A percentile compares a stretch with the other conserved stretches of the same genome.
phyloP scores from a whole-genome alignment of 1,140 invertebrate species.

The Linepithema humile region DNA sequence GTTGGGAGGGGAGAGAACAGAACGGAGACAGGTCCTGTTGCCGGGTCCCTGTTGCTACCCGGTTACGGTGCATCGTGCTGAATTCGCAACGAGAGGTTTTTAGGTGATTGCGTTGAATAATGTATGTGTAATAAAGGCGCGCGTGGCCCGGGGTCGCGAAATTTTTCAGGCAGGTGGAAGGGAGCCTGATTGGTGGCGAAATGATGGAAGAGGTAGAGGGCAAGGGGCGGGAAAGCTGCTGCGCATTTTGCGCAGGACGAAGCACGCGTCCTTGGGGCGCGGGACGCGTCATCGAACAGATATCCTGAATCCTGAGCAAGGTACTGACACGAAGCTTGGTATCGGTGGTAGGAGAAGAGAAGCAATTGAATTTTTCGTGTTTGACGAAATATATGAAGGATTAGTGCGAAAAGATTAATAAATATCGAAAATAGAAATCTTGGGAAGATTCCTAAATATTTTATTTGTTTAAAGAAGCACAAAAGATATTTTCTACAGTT shows the following conservation, averaged over 20 bases:
- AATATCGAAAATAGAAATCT: background rate
- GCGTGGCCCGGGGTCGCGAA: slow-evolving; percentile 60
- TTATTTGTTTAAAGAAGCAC: background rate
- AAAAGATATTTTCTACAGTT: background rate
- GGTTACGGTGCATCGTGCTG: slow-evolving; percentile 76
- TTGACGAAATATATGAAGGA: slow-evolving; percentile 12
- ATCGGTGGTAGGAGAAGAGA: background rate
- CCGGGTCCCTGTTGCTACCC: slow-evolving; percentile 78
- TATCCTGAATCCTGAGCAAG: slow-evolving; percentile 59
- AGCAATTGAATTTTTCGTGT: background rate
- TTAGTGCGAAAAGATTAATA: background rate
- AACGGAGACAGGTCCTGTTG: slow-evolving; percentile 68
- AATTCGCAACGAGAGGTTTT: slow-evolving; percentile 77
- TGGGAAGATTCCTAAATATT: background rate
- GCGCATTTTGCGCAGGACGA: slow-evolving; percentile 55
- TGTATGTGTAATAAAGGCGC: slow-evolving; percentile 74
- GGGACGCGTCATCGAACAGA: slow-evolving; percentile 59
- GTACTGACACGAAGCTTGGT: slow-evolving; percentile 1
- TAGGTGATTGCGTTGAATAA: slow-evolving; percentile 76
- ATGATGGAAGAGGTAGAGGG: background rate
- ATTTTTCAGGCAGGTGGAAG: background rate
- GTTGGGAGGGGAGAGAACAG: slow-evolving; percentile 57
- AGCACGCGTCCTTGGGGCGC: slow-evolving; percentile 51
- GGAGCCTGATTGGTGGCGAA: background rate
- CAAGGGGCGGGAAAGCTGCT: slow-evolving; percentile 21